These are phyloP conservation scores for Octonoba sinensis DNA, from an alignment of 2,888 invertebrate species.

Conservation along the genomic window DNA sequence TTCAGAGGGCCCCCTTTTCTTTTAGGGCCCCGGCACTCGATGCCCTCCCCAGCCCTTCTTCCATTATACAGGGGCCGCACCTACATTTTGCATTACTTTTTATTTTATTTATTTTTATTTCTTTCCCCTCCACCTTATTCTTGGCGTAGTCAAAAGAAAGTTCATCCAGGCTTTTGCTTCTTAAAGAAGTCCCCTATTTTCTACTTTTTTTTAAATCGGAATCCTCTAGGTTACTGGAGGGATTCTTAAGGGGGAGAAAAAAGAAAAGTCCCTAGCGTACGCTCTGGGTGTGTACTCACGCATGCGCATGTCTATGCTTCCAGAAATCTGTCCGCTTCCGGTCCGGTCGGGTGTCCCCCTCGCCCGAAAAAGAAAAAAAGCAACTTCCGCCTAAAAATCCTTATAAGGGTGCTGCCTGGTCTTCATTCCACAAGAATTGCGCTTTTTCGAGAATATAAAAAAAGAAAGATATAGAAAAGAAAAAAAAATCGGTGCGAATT, in stretches of 20 bases:
- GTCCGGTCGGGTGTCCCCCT: conserved; percentile 28
- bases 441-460: conserved; percentile 6
- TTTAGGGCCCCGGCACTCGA: conserved; percentile 15
- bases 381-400: conserved; percentile 35
- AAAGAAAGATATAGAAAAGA: conserved; percentile 2
- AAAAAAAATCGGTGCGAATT: conserved; percentile 15
- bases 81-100: conserved; percentile 34
- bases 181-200: conserved; percentile 36
- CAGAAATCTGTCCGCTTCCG: conserved; percentile 50
- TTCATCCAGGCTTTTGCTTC: conserved; percentile 57
- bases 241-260: conserved; percentile 16
- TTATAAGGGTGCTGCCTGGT: background rate
- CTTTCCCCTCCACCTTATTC: conserved; percentile 33
- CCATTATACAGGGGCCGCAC: conserved; percentile 44
- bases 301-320: conserved; percentile 33
- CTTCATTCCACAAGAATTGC: conserved; percentile 16
- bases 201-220: conserved; percentile 33
- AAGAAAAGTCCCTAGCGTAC: conserved; percentile 12
- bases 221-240: conserved; percentile 61
- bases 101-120: conserved; percentile 47
- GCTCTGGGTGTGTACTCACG: conserved; percentile 60
- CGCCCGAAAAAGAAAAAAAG: conserved; percentile 22
- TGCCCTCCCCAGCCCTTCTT: conserved; percentile 28
- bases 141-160: conserved; percentile 43
- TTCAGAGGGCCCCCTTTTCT: conserved; percentile 20